Base-by-base conservation (phyloP, 1,140 invertebrate genomes). In the Anadara kagoshimensis region DNA sequence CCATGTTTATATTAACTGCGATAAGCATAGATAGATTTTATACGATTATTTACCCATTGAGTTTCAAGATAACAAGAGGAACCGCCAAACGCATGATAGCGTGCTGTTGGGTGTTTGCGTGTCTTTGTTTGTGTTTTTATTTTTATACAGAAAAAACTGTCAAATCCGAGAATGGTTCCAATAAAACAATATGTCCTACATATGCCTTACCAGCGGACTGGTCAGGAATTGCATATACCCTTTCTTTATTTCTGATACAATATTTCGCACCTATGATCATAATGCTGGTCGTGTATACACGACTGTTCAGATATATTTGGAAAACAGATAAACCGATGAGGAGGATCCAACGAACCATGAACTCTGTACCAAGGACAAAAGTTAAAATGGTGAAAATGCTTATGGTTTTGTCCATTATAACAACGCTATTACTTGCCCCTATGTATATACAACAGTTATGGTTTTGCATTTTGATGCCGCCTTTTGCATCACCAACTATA, bases 351-450 rank as follows among this genome's bases (percentile, higher is more conserved):
- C 59, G 83, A 51, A 81, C 80, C 14, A 76, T 53, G 54, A 86
- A 84, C 56, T 76, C 77, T 12, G 83, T 87, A 16, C 83, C 86
- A 5, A 61, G 86, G 29, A 75, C 78, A 26, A 87, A 87, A 64
- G 83, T 82, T 5, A 85, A 86, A 69, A 84, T 85, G 76, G 76
- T 86, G 5, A 83, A 81, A 63, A 84, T 85, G 80, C 61, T 87
- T 26, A 75, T 85, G 56, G 57, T 81, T 3, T 69, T 80, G 12
- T 80, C 77, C 18, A 18, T 58, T 14, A 22, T 57, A 12, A 80
- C 73, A 14, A 24, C 82, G 1, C 14, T 80, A 5, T 53, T 80
- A 0, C 51, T 82, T 36, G 18, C 68, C 0, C 84, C 85, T 10
- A 73, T 77, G 47, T 82, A 79, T 69, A 29, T 78, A 20, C 61